Evolutionary conservation across 2,888 invertebrate species (phyloP), one percentile per base, ranked within the genome.

Genomic region (Eupithecia dodoneata): DNA sequence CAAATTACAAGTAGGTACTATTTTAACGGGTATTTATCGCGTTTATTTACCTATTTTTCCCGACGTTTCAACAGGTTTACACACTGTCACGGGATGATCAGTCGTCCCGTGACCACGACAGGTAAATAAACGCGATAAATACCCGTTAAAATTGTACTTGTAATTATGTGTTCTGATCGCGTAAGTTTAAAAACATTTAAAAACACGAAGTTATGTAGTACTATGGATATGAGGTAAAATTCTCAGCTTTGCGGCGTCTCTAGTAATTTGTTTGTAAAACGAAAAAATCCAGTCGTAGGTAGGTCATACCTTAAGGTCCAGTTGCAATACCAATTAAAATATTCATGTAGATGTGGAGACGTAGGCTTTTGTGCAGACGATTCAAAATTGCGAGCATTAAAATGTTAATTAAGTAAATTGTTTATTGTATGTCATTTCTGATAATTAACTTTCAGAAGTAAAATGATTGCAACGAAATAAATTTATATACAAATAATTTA

Each of bases 311-410:
- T 30, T 1, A 30, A 30, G 30, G 47, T 47, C 47, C 76, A 71
- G 72, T 77, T 42, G 80, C 55, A 49, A 79, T 76, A 77, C 69
- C 77, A 80, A 80, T 81, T 78, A 79, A 80, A 82, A 79, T 80
- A 74, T 79, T 80, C 78, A 72, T 80, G 75, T 77, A 77, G 76
- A 74, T 80, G 75, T 77, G 79, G 76, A 74, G 73, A 74, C 76
- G 69, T 71, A 72, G 72, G 55, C 78, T 76, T 76, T 74, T 52
- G 52, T 13, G 76, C 71, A 67, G 76, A 76, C 73, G 69, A 30
- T 76, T 65, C 69, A 78, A 69, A 71, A 59, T 69, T 55, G 73
- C 74, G 65, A 7, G 30, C 30, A 30, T 10, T 10, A 30, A 30
- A 41, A 41, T 65, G 4, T 65, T 18, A 65, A 41, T 30, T 13